A percentile compares a stretch with the other conserved stretches of the same genome.
Conservation (phyloP, 2,888 invertebrate species). For the Mesoligia furuncula region DNA sequence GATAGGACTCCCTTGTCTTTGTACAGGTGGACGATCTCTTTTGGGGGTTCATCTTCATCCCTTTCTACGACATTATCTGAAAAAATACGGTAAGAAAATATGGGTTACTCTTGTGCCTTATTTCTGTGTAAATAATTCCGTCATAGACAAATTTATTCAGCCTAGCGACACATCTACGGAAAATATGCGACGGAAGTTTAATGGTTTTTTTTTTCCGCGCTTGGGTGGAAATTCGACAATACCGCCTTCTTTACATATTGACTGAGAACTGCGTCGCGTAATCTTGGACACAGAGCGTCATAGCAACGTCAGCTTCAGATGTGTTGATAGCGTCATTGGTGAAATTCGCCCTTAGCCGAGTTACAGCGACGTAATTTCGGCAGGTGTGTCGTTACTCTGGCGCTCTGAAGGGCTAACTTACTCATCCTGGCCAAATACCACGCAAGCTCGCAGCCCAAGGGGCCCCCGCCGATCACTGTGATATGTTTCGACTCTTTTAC, state of each 20-base stretch:
- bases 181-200: not conserved
- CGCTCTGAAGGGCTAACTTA: conserved; percentile 65
- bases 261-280: not conserved
- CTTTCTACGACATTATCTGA: conserved; percentile 14
- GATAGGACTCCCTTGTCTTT: conserved; percentile 83
- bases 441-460: conserved; percentile 82
- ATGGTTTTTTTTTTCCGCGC: not conserved
- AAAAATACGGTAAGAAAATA: conserved; percentile 1
- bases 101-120: not conserved
- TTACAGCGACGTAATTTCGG: not conserved
- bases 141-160: not conserved
- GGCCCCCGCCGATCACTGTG: conserved; percentile 81
- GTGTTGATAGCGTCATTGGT: not conserved
- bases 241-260: not conserved
- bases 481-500: conserved; percentile 80
- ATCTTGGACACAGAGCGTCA: not conserved
- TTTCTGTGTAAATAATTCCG: not conserved
- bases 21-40: conserved; percentile 77
- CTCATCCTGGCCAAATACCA: conserved; percentile 82
- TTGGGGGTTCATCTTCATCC: conserved; percentile 25
- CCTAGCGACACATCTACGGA: not conserved
- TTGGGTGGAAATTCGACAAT: not conserved
- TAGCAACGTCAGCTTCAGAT: not conserved
- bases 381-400: not conserved
- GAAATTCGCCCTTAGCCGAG: not conserved